These are phyloP conservation scores for Tachypleus tridentatus DNA, from an alignment of 1,140 invertebrate genomes.

Conservation along the genomic window DNA sequence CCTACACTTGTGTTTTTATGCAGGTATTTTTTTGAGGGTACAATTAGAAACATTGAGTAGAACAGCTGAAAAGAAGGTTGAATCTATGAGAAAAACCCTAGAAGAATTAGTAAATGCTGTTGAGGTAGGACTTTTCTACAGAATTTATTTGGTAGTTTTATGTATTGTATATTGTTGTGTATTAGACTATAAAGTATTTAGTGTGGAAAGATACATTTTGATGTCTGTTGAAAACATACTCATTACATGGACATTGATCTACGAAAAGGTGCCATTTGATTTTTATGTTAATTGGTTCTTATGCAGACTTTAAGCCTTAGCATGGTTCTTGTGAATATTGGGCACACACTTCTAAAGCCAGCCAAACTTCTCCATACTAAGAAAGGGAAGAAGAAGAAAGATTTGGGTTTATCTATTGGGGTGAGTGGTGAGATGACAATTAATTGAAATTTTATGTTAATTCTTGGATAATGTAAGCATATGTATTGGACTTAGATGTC, in stretches of 20 bases:
- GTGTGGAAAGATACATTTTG: no score
- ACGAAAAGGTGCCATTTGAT: no score
- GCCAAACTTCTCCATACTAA: constrained; percentile 27
- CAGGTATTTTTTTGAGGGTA: no score
- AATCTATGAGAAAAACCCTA: constrained; percentile 14
- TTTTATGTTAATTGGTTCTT: not conserved
- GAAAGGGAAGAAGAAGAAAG: constrained; percentile 32
- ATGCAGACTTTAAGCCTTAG: constrained; percentile 30
- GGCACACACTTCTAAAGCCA: constrained; percentile 30
- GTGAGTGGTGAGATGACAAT: no score
- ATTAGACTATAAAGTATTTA: not conserved
- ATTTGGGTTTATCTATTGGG: not conserved
- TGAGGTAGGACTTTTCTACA: constrained; percentile 20
- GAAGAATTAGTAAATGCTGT: constrained; percentile 28
- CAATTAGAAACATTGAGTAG: no score
- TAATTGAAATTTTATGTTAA: no score
- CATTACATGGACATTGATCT: no score
- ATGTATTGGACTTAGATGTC: no score
- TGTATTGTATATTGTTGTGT: not conserved
- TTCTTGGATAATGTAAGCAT: no score
- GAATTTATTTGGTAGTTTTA: not conserved
- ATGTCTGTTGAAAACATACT: no score
- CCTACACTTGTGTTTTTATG: no score
- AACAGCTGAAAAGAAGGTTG: no score
- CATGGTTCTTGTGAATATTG: constrained; percentile 30